phyloP scores from a whole-genome alignment of 2,113 vertebrate genomes.

The Anser brachyrhynchus region DNA sequence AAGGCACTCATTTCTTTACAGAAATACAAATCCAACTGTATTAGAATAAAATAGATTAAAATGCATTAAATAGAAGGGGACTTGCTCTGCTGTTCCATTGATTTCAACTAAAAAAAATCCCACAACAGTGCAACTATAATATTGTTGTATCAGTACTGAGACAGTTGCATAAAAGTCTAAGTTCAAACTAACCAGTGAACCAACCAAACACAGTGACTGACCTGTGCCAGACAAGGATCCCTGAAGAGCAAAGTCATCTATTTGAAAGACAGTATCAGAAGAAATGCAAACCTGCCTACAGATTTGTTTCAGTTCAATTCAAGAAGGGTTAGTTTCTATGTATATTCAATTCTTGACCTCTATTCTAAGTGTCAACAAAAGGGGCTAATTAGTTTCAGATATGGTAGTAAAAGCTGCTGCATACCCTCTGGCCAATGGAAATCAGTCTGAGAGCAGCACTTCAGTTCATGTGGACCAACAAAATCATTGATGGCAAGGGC shows the following conservation, averaged over 20 bases:
- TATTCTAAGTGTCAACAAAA: background rate
- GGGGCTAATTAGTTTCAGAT: background rate
- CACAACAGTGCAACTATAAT: background rate
- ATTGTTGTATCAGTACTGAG: background rate
- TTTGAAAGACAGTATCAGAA: background rate
- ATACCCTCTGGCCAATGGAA: background rate
- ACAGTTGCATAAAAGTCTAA: background rate
- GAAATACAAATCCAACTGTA: background rate
- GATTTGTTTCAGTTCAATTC: background rate
- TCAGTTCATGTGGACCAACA: background rate
- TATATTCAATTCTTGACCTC: background rate
- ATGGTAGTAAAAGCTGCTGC: background rate
- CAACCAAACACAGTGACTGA: rapidly evolving
- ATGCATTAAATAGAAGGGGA: background rate
- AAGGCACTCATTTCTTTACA: background rate
- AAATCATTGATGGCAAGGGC: background rate
- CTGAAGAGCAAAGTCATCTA: background rate
- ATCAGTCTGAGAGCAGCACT: background rate
- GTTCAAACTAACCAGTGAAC: background rate
- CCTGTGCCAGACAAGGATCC: background rate
- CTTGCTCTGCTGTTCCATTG: background rate
- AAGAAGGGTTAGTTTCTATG: background rate
- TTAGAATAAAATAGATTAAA: background rate
- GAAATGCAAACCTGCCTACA: background rate
- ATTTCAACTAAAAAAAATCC: background rate